Base-by-base conservation (phyloP, 2,797 vertebrate genomes). In the Bradypus variegatus region DNA sequence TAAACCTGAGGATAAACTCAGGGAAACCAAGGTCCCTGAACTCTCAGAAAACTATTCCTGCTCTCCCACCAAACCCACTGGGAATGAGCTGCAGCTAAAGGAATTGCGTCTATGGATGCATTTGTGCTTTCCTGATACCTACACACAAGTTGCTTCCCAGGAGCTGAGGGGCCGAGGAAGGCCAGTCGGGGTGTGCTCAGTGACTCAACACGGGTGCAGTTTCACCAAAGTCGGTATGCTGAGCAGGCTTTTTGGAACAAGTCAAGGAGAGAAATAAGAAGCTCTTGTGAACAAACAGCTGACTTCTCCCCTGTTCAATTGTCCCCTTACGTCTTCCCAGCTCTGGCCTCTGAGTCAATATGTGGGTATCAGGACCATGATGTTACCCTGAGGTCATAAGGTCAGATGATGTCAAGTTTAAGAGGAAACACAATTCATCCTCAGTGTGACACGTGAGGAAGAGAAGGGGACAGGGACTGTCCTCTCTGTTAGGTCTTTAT, bases 341-440 rank as follows among this genome's bases (percentile, higher is more conserved):
- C 31, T 73, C 45, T 14, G 60, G 3, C 25, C 27, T 50, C 21
- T 12, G 16, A 29, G 60, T 50, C 6, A 6, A 8, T 16, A 1
- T 7, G 0, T 1, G 27, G 16, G 7, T 9, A 15, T 77, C 16
- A 55, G 50, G 58, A 5, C 5, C 12, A 0, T 0, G 16, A 27
- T 3, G 60, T 48, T 3, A 1, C n/a, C 31, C 25, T 10, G 3
- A 23, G 72, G 31, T 6, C n/a, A 23, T 55, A 55, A 2, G 8
- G 29, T 21, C 41, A 53, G 23, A 4, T n/a, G 9, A 31, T 27
- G 67, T n/a, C 8, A 53, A 21, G 31, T 53, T 29, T 21, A 38
- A 29, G 65, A 58, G 60, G 70, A 23, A 41, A 25, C 16, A 0
- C 6, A 13, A 6, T 48, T 31, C 21, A 15, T 50, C 9, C 41